Conservation (phyloP, 2,113 vertebrate species). For the Erythrolamprus reginae region DNA sequence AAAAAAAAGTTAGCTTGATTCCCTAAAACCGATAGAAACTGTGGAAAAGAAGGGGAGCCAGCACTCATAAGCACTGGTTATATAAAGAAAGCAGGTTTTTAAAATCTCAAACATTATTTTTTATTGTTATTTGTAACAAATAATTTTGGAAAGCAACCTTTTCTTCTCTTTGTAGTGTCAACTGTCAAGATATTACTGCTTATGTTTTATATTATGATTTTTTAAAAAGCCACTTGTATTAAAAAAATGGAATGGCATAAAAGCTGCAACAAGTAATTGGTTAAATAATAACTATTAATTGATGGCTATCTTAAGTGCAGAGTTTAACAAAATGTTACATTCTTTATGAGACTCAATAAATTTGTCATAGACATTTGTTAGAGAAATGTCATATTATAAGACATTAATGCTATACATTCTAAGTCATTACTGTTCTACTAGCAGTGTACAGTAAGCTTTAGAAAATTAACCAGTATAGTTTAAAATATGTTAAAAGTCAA, state of each 20-base stretch:
- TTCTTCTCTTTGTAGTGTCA: not conserved
- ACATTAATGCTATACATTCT: not conserved
- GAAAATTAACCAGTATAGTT: not conserved
- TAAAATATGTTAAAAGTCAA: not conserved
- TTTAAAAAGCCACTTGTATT: not conserved
- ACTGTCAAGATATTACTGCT: not conserved
- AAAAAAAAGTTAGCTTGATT: conserved; percentile 2
- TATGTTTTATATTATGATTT: not conserved
- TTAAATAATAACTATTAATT: not conserved
- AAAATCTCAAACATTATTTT: not conserved
- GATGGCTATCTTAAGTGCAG: too few species aligned
- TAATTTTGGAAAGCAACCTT: not conserved
- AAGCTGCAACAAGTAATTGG: not conserved
- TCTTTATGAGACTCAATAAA: not conserved
- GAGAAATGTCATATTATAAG: not conserved
- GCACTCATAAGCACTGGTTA: not conserved
- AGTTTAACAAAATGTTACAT: not conserved
- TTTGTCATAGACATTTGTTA: not conserved
- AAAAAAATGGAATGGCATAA: not conserved
- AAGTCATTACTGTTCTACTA: not conserved
- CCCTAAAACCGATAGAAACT: not conserved
- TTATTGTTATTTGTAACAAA: not conserved
- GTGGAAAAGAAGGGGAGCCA: conserved; percentile 1
- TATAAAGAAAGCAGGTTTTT: not conserved
- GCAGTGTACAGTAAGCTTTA: not conserved